phyloP scores from a whole-genome alignment of 2,888 invertebrate species.

The Cylloceria caligata region DNA sequence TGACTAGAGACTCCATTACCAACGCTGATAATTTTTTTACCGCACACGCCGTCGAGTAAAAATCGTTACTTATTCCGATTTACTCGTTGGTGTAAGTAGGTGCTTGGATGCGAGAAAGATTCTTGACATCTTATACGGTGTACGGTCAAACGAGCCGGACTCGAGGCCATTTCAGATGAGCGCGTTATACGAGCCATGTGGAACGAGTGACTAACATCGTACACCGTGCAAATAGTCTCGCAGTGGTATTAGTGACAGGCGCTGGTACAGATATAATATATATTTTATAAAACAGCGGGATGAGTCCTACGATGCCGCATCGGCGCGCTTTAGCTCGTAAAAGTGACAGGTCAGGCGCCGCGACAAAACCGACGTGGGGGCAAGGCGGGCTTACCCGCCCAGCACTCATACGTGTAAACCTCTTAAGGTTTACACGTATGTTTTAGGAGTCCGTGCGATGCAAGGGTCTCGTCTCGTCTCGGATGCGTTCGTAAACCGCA shows the following conservation, averaged over 20 bases:
- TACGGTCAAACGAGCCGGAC: conserved; percentile 65
- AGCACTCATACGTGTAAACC: conserved; percentile 19
- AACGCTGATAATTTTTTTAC: conserved; percentile 51
- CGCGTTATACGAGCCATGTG: conserved; percentile 70
- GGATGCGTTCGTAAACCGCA: conserved; percentile 52
- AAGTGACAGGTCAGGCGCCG: conserved; percentile 54
- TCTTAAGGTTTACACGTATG: conserved; percentile 10
- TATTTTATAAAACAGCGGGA: conserved; percentile 55
- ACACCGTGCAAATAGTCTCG: conserved; percentile 24
- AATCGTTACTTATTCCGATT: conserved; percentile 23
- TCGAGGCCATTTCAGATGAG: conserved; percentile 60
- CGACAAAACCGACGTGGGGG: conserved; percentile 37
- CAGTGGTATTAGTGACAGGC: conserved; percentile 44
- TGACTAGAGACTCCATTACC: background rate
- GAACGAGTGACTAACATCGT: conserved; percentile 62
- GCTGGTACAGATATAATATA: conserved; percentile 55
- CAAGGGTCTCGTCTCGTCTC: conserved; percentile 42
- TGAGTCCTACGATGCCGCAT: conserved; percentile 13
- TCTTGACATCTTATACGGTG: conserved; percentile 54
- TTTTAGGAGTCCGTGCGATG: conserved; percentile 28
- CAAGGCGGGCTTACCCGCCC: too few species aligned
- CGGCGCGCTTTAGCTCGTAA: conserved; percentile 61
- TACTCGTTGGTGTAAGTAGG: conserved; percentile 46
- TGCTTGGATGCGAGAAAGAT: conserved; percentile 54
- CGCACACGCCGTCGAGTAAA: conserved; percentile 10